Evolutionary conservation across 2,113 vertebrate species (phyloP), one percentile per base, ranked within the genome.

Genomic region (Monarcha castaneiventris): DNA sequence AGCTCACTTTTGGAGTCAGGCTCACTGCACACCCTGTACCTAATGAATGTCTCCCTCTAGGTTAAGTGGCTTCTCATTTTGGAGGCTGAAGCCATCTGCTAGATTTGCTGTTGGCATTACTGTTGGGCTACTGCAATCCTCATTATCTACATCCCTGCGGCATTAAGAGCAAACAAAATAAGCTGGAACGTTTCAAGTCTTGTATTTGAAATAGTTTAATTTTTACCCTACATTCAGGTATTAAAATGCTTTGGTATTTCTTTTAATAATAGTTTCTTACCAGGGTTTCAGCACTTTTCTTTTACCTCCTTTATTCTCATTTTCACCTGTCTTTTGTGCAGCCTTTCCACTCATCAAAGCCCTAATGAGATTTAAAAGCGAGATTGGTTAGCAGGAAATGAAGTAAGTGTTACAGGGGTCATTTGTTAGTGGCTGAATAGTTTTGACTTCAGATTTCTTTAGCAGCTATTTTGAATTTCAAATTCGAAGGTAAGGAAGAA

Each of bases 361-460:
- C 6, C 32, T 73, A 92, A 86, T 91, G 94, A 94, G 96, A 92
- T 92, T 95, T 84, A 33, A 52, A 62, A 90, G 84, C 76, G 84
- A 90, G 72, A 33, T 69, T 82, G 68, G 81, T 85, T 96, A 96
- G 77, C 51, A 67, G 56, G 68, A 62, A 84, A 78, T 55, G 71
- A 69, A 77, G 27, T 56, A 29, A 41, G 33, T 19, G 21, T 68
- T 72, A 67, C 22, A 29, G 59, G 39, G 88, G 93, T 84, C 79
- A 37, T 44, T 90, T 75, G 30, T 49, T 64, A 79, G 54, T 48
- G 16, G n/a, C 7, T 69, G 33, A 58, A 44, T 61, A 90, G 46
- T 72, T 93, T 74, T 81, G 52, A 52, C 37, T 81, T 94, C 22
- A 43, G 56, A 66, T 35, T 83, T 71, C 76, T 69, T 72, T 51